These are phyloP conservation scores for Drosophila neoperkinsi DNA, from an alignment of 2,888 invertebrate genomes.

Conservation along the genomic window DNA sequence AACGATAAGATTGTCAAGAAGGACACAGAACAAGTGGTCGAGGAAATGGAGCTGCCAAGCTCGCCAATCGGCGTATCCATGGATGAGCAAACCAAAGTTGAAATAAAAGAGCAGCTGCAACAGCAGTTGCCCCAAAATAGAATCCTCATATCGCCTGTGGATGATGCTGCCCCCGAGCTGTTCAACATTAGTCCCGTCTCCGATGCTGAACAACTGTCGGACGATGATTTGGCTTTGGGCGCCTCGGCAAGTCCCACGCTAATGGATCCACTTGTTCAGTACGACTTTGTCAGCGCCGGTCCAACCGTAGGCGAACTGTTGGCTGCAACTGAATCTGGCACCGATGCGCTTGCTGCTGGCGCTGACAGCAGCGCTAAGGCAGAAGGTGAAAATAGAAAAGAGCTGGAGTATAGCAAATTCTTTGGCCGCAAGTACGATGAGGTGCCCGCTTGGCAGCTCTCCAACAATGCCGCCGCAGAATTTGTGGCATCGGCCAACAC, in stretches of 20 bases:
- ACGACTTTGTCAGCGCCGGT: constrained; percentile 37
- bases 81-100: constrained; percentile 52
- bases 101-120: constrained; percentile 47
- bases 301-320: constrained; percentile 45
- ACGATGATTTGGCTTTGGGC: constrained; percentile 84
- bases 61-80: constrained; percentile 21
- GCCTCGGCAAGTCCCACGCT: constrained; percentile 85
- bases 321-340: constrained; percentile 16
- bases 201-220: constrained; percentile 81
- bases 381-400: constrained; percentile 32
- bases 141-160: constrained; percentile 53
- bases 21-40: constrained; percentile 9
- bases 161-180: constrained; percentile 67
- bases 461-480: constrained; percentile 30
- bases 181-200: constrained; percentile 82
- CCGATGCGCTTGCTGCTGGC: constrained; percentile 8
- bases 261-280: constrained; percentile 31
- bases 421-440: constrained; percentile 55
- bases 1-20: constrained; percentile 17
- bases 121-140: constrained; percentile 40
- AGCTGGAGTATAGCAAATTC: constrained; percentile 42
- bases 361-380: constrained; percentile 13
- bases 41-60: constrained; percentile 14
- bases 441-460: constrained; percentile 40
- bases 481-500: constrained; percentile 53